Evolutionary conservation across 2,797 vertebrate genomes (phyloP), one percentile per base, ranked within the genome.

Genomic region (Cryptoblepharus egeriae): DNA sequence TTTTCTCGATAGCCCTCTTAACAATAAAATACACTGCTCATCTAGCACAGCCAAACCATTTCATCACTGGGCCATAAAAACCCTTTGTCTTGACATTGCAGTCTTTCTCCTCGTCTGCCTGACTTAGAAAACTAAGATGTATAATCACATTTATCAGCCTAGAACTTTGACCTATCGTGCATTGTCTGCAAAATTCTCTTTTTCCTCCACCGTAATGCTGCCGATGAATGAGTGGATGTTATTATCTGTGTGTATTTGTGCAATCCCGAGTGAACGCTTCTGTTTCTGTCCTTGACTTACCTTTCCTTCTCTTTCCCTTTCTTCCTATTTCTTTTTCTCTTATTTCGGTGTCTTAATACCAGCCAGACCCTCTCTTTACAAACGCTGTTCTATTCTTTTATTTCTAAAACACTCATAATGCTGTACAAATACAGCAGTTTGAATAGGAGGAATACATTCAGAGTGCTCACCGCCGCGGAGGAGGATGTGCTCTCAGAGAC

Each of bases 201-300:
- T 89, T 87, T 81, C 84, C 85, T 90, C 87, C 88, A 91, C 45
- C 71, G 85, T 58, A 74, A 89, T 79, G 73, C 3, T 0, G 72
- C 75, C 81, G 90, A 90, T 87, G 89, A 92, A 90, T 89, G 94
- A 93, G 90, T 90, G 93, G 92, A 89, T 92, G 90, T 83, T 79
- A 94, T 91, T 94, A 93, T 95, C 92, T 90, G 75, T 70, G 63
- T 86, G 76, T 85, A 85, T 73, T 89, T 88, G 91, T 88, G 71
- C 91, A 92, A 86, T 91, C 86, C 85, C 79, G 77, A 81, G 86
- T 61, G 89, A 93, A 88, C 77, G 93, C 88, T 90, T 90, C 92
- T 90, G 92, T 80, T 92, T 92, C 92, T 93, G 95, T 95, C 95
- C 95, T 96, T 96, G 95, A 95, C 94, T 95, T 91, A 93, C 87